A percentile compares a stretch with the other conserved stretches of the same genome.
phyloP scores from a whole-genome alignment of 2,888 invertebrate species.

The Himalopsyche japonica region DNA sequence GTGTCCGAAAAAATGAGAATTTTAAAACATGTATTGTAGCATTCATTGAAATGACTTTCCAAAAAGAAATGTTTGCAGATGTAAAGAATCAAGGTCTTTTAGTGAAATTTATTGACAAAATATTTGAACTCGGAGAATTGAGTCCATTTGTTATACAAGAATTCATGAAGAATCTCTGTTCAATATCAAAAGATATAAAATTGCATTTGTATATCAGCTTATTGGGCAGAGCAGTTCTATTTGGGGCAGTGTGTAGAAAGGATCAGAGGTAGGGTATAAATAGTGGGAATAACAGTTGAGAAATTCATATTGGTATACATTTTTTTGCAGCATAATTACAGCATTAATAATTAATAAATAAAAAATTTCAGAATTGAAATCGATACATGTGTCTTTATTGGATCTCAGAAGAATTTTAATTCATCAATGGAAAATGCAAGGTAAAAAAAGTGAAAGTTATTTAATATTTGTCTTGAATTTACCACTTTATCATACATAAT shows the following conservation, averaged over 20 bases:
- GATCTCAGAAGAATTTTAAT: not conserved
- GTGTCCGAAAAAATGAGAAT: constrained; percentile 54
- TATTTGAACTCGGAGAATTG: constrained; percentile 51
- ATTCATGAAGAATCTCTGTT: constrained; percentile 46
- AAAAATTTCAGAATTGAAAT: constrained; percentile 45
- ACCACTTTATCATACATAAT: no score
- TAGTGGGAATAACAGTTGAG: no score
- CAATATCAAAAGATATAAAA: not conserved
- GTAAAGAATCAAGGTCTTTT: constrained; percentile 6
- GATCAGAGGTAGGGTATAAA: constrained; percentile 56
- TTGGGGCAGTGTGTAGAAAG: constrained; percentile 57
- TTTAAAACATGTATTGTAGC: constrained; percentile 52
- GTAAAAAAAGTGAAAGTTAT: no score
- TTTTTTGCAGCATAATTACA: not conserved
- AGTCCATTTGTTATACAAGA: constrained; percentile 50
- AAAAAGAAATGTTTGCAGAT: constrained; percentile 6
- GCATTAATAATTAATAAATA: not conserved
- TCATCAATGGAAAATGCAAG: not conserved
- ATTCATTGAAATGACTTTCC: constrained; percentile 49
- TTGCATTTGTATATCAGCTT: constrained; percentile 50
- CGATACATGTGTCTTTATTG: constrained; percentile 43
- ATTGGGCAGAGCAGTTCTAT: constrained; percentile 55
- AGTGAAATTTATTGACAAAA: constrained; percentile 43
- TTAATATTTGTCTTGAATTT: no score
- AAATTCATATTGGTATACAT: not conserved